These are phyloP conservation scores for Mirounga angustirostris DNA, from an alignment of 2,113 vertebrate genomes.

Conservation along the genomic window DNA sequence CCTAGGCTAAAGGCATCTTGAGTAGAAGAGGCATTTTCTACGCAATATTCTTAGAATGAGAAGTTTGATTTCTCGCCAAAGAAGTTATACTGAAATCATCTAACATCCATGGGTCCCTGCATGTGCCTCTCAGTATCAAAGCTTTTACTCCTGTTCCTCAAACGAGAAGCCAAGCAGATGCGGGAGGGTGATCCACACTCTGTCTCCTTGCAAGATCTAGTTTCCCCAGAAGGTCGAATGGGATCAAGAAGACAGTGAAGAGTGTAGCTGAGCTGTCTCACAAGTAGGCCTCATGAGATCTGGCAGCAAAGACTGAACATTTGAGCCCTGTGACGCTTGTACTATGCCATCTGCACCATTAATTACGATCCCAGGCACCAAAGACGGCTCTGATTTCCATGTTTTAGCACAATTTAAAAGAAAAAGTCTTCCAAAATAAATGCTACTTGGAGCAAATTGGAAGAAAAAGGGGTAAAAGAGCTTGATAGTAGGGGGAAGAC, in stretches of 20 bases:
- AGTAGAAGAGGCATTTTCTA: neutral
- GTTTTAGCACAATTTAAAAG: neutral
- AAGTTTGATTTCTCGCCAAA: slow-evolving; percentile 43
- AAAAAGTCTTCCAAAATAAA: slow-evolving; percentile 7
- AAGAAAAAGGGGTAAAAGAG: slow-evolving; percentile 10
- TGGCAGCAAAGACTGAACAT: neutral
- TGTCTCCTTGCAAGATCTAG: neutral
- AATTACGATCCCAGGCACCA: neutral
- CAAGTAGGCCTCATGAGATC: neutral
- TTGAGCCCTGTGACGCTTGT: neutral
- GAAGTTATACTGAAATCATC: neutral
- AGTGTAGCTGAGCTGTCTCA: neutral
- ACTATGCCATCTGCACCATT: neutral
- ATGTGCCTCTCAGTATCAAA: neutral
- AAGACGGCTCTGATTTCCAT: neutral
- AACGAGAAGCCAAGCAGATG: neutral
- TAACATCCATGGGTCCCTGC: neutral
- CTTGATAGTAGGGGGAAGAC: neutral
- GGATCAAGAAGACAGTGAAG: neutral
- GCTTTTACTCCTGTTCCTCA: neutral
- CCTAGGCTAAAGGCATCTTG: neutral
- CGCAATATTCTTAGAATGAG: slow-evolving; percentile 7
- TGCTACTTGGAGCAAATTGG: neutral
- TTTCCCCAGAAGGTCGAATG: neutral
- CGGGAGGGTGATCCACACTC: neutral